A percentile compares a stretch with the other conserved stretches of the same genome.
These are phyloP conservation scores for Protosalanx chinensis DNA, from an alignment of 2,797 vertebrate genomes.

Conservation along the genomic window DNA sequence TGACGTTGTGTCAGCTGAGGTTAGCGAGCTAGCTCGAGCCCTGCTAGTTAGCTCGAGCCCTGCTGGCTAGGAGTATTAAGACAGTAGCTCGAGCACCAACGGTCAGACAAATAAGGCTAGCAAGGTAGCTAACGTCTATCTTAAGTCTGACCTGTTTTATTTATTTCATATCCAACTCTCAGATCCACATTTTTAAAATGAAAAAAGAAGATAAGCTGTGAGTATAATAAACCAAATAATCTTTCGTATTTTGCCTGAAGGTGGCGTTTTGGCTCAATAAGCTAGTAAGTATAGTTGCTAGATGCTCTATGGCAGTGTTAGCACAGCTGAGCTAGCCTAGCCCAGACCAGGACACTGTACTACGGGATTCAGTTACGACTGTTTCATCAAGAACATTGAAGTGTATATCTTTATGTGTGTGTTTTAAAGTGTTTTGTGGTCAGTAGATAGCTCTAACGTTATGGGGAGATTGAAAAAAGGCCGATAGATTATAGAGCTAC, in stretches of 20 bases:
- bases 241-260: background rate
- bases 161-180: background rate
- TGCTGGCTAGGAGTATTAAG: background rate
- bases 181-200: background rate
- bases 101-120: too few species aligned
- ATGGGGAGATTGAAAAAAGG: too few species aligned
- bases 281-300: background rate
- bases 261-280: background rate
- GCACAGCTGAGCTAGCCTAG: background rate
- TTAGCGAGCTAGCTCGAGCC: background rate
- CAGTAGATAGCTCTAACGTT: background rate
- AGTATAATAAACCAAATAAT: background rate
- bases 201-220: constrained; percentile 1
- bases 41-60: background rate
- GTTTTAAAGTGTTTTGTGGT: background rate
- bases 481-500: too few species aligned
- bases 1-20: constrained; percentile 1
- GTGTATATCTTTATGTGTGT: too few species aligned
- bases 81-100: background rate
- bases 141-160: background rate
- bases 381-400: background rate
- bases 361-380: background rate
- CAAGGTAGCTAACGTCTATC: background rate
- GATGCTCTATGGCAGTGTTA: background rate
- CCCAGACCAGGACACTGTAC: background rate